Percentiles rank a stretch among this genome's conserved stretches.
Conservation (phyloP, 2,797 vertebrate species). For the Enteromius viviparus region DNA sequence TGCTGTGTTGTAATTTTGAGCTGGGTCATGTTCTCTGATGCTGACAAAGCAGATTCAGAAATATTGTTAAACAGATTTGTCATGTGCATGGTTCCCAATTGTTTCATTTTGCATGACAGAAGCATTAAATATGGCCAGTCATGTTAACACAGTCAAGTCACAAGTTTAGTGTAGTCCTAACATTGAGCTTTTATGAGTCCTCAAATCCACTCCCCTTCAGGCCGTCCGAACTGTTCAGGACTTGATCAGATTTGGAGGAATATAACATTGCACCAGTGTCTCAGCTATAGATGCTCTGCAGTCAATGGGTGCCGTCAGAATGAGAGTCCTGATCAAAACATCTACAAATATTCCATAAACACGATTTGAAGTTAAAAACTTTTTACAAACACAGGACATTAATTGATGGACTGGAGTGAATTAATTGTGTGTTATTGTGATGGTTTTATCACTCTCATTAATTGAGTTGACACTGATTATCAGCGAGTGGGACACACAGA, state of each 20-base stretch:
- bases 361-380: background rate
- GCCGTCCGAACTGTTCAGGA: background rate
- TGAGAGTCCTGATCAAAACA: background rate
- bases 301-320: conserved; percentile 3
- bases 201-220: background rate
- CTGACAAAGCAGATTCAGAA: conserved; percentile 1
- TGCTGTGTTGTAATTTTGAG: background rate
- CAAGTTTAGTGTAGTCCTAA: background rate
- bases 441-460: background rate
- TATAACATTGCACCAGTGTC: background rate
- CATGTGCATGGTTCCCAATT: background rate
- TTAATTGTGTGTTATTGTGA: background rate
- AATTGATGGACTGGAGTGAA: background rate
- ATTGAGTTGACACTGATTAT: background rate
- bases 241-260: background rate
- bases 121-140: background rate
- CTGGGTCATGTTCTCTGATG: background rate
- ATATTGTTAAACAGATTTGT: background rate
- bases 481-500: background rate
- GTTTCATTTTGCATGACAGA: background rate
- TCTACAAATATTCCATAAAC: background rate
- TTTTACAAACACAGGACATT: background rate
- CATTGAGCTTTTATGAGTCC: background rate
- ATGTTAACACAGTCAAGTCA: background rate
- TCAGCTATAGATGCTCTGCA: background rate